A percentile compares a stretch with the other conserved stretches of the same genome.
Evolutionary conservation across 2,113 vertebrate genomes (phyloP).

Genomic region (Chionomys nivalis): DNA sequence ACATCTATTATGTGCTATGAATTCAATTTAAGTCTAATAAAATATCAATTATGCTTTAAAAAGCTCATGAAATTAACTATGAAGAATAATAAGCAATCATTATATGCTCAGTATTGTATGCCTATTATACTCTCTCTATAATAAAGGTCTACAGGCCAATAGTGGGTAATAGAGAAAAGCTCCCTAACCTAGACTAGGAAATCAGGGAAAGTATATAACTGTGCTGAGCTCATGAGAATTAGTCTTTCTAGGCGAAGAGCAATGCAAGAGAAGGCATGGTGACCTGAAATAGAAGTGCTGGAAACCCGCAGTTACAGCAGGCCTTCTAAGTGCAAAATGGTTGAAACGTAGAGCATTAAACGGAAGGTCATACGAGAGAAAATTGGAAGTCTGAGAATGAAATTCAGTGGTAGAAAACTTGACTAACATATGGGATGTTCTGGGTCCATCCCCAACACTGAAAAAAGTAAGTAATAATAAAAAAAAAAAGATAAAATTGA

Average conservation of each 20-base stretch:
- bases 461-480: background rate
- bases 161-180: slow-evolving; percentile 8
- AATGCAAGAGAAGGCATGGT: slow-evolving; percentile 34
- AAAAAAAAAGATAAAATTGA: slow-evolving; percentile 31
- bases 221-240: slow-evolving; percentile 10
- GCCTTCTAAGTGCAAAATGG: slow-evolving; percentile 14
- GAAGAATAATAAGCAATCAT: slow-evolving; percentile 33
- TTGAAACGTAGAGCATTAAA: slow-evolving; percentile 14
- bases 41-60: slow-evolving; percentile 17
- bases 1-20: slow-evolving; percentile 10
- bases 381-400: background rate
- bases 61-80: slow-evolving; percentile 40
- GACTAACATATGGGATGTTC: background rate
- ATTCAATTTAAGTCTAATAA: slow-evolving; percentile 46
- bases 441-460: background rate
- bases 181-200: slow-evolving; percentile 6
- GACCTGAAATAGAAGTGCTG: slow-evolving; percentile 28
- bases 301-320: background rate
- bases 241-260: slow-evolving; percentile 26
- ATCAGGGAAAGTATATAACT: slow-evolving; percentile 23
- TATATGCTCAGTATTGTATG: background rate
- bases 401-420: background rate
- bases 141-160: background rate
- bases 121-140: background rate
- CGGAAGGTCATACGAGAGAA: background rate